Evolutionary conservation across 2,113 vertebrate species (phyloP).

Genomic region (Peromyscus californicus): DNA sequence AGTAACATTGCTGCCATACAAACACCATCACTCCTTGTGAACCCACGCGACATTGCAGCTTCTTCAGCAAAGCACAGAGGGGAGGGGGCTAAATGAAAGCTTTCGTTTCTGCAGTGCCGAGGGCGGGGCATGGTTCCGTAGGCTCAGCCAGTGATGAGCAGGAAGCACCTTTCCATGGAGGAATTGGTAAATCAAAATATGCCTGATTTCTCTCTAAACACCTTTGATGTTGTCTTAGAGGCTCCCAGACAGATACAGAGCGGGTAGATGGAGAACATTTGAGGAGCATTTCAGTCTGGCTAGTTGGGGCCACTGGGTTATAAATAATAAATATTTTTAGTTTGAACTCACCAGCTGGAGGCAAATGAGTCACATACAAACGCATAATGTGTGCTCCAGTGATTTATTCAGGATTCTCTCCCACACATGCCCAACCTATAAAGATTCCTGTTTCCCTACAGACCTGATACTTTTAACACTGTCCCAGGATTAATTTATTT

Average conservation of each 20-base stretch:
- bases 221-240: neutral
- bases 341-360: neutral
- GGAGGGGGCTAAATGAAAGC: fast-evolving
- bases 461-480: neutral
- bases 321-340: neutral
- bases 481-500: neutral
- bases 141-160: neutral
- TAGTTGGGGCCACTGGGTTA: neutral
- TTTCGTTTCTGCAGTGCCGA: fast-evolving
- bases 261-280: neutral
- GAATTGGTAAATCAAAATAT: neutral
- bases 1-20: neutral
- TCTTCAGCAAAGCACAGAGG: neutral
- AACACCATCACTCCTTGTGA: neutral
- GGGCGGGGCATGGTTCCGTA: fast-evolving
- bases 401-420: neutral
- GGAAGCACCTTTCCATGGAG: neutral
- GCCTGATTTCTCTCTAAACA: neutral
- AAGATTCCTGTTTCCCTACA: neutral
- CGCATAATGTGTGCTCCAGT: neutral
- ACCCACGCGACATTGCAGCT: fast-evolving
- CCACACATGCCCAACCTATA: neutral
- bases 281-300: neutral
- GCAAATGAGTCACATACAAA: neutral
- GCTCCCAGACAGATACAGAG: neutral